phyloP scores from a whole-genome alignment of 2,888 invertebrate genomes.

The Dryocosmus kuriphilus region DNA sequence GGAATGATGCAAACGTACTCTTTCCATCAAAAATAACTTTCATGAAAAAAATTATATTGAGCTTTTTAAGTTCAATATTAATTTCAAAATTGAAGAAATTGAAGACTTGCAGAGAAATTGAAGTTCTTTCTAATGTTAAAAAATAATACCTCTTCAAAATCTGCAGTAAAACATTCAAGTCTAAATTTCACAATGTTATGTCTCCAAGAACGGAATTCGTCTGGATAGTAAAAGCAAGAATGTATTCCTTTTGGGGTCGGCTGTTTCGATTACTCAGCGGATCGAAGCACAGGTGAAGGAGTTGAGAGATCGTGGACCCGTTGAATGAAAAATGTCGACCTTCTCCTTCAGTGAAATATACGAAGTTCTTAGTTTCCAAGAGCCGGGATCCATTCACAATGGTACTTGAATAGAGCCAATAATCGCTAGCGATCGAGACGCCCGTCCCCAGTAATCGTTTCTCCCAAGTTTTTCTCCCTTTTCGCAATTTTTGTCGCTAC shows the following conservation, averaged over 20 bases:
- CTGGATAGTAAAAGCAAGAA: neutral
- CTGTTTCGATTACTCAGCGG: neutral
- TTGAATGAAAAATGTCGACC: constrained; percentile 5
- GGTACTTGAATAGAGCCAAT: constrained; percentile 67
- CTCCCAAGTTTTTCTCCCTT: constrained; percentile 54
- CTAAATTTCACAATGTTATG: no score
- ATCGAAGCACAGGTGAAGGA: neutral
- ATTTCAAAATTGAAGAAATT: no score
- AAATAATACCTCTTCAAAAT: no score
- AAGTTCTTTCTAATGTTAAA: no score
- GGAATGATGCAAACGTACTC: no score
- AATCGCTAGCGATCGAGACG: constrained; percentile 67
- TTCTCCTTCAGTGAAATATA: neutral
- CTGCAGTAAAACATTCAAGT: no score
- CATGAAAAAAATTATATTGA: no score
- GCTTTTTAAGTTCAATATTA: no score
- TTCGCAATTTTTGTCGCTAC: constrained; percentile 48
- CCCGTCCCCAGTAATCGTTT: constrained; percentile 64
- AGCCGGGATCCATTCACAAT: constrained; percentile 59
- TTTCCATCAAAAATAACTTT: no score
- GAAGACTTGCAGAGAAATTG: no score
- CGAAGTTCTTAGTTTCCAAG: constrained; percentile 45
- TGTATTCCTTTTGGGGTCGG: neutral
- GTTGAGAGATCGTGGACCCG: neutral
- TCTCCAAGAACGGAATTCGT: neutral